Percentiles rank a stretch among this genome's conserved stretches.
phyloP scores from a whole-genome alignment of 1,140 invertebrate genomes.

The Drosophila aff. region DNA sequence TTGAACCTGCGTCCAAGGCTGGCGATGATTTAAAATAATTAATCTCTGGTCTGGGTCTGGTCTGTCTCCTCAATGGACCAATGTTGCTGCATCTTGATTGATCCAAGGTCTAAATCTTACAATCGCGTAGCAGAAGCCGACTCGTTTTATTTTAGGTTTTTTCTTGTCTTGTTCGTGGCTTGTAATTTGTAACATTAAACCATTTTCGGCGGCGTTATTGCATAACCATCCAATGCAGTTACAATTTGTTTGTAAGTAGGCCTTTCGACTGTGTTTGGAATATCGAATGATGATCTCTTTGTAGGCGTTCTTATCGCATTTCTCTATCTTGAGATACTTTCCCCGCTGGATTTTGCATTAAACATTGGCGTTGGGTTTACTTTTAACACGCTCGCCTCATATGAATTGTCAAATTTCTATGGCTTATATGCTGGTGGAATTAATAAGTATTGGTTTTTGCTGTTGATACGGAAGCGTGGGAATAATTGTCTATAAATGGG shows the following conservation, averaged over 20 bases:
- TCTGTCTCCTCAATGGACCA: conserved; percentile 25
- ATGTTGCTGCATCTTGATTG: conserved; percentile 59
- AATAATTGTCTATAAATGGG: conserved; percentile 10
- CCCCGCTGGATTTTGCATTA: conserved; percentile 40
- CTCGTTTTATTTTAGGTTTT: conserved; percentile 17
- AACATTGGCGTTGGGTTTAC: conserved; percentile 17
- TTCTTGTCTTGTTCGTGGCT: conserved; percentile 37
- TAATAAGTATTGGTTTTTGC: conserved; percentile 17
- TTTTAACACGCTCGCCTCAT: conserved; percentile 46
- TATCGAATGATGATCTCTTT: conserved; percentile 34
- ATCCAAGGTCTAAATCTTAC: conserved; percentile 59
- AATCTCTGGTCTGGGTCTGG: conserved; percentile 51
- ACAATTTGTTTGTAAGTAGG: conserved; percentile 27
- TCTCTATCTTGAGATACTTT: conserved; percentile 49
- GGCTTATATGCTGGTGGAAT: conserved; percentile 55
- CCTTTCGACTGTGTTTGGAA: conserved; percentile 50
- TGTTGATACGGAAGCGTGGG: conserved; percentile 49
- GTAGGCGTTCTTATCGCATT: conserved; percentile 56
- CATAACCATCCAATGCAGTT: conserved; percentile 55
- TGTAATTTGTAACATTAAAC: conserved; percentile 72
- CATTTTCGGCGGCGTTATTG: conserved; percentile 60
- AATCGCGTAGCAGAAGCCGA: conserved; percentile 59
- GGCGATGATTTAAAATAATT: conserved; percentile 69
- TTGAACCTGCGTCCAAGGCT: conserved; percentile 55
- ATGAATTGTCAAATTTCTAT: conserved; percentile 40